Percentiles rank a stretch among this genome's conserved stretches.
phyloP scores from a whole-genome alignment of 2,797 vertebrate genomes.

The Crypturellus tataupa region DNA sequence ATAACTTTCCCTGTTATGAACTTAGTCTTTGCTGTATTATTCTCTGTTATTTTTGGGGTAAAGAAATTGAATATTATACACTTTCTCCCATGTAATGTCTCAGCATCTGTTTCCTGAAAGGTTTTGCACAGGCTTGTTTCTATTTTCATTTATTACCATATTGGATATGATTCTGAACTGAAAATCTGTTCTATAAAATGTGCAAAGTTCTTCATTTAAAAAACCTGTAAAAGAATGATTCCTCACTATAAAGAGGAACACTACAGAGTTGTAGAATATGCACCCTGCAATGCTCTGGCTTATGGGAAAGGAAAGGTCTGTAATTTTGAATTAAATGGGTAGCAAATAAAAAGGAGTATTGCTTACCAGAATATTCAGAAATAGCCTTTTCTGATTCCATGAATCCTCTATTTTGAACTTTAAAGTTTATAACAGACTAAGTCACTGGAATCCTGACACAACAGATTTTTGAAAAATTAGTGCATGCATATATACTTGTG shows the following conservation, averaged over 20 bases:
- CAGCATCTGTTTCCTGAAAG: conserved; percentile 44
- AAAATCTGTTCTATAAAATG: not conserved
- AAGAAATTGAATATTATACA: not conserved
- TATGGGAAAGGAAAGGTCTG: not conserved
- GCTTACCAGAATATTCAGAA: not conserved
- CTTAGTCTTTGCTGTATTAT: not conserved
- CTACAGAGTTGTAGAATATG: not conserved
- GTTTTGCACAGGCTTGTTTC: conserved; percentile 2
- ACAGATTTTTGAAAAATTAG: not conserved
- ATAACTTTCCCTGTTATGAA: not conserved
- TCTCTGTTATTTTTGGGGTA: not conserved
- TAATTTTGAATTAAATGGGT: not conserved
- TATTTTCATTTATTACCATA: not conserved
- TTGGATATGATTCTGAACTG: not conserved
- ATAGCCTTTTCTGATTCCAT: not conserved
- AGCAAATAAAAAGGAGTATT: not conserved
- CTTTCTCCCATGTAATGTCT: not conserved
- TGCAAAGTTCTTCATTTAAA: not conserved
- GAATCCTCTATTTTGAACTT: not conserved
- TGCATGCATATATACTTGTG: not conserved
- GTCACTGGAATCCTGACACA: not conserved
- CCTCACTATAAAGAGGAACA: not conserved
- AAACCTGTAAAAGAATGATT: not conserved
- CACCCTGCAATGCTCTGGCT: not conserved
- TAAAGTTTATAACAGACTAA: not conserved